Percentiles rank a stretch among this genome's conserved stretches.
Conservation (phyloP, 2,113 vertebrate species). For the Syngnathus scovelli region DNA sequence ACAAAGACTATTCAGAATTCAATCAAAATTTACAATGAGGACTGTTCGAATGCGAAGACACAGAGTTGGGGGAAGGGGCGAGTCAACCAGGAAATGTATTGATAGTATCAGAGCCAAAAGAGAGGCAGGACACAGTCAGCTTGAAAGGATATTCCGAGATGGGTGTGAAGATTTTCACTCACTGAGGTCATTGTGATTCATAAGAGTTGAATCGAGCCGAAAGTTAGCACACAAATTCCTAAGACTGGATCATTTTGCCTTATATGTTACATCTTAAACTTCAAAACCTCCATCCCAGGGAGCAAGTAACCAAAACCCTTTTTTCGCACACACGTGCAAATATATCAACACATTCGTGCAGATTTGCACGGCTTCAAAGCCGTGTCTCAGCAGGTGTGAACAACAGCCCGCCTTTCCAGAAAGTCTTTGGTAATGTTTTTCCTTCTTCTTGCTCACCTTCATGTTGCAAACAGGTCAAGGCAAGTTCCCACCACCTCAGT, state of each 20-base stretch:
- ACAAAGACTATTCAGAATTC: background rate
- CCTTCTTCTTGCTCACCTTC: constrained; percentile 37
- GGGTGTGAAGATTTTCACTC: background rate
- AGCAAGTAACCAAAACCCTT: constrained; percentile 20
- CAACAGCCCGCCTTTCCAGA: constrained; percentile 58
- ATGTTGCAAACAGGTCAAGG: constrained; percentile 70
- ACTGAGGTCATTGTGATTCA: background rate
- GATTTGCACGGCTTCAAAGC: constrained; percentile 26
- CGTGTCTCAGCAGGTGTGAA: constrained; percentile 41
- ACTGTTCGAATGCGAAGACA: background rate
- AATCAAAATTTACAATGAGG: background rate
- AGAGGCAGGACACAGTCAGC: background rate
- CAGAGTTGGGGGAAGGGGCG: too few species aligned
- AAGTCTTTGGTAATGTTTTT: constrained; percentile 58
- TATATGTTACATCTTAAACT: constrained; percentile 27
- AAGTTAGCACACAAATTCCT: constrained; percentile 19
- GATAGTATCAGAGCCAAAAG: too few species aligned
- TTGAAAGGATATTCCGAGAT: background rate
- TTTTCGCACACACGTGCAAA: constrained; percentile 14
- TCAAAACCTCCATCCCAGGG: constrained; percentile 33
- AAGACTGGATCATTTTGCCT: constrained; percentile 26
- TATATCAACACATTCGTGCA: constrained; percentile 28
- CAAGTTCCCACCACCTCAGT: constrained; percentile 59
- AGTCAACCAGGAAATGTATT: too few species aligned
- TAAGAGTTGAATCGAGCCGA: background rate